Conservation (phyloP, 2,113 vertebrate genomes). For the Phrynosoma platyrhinos region DNA sequence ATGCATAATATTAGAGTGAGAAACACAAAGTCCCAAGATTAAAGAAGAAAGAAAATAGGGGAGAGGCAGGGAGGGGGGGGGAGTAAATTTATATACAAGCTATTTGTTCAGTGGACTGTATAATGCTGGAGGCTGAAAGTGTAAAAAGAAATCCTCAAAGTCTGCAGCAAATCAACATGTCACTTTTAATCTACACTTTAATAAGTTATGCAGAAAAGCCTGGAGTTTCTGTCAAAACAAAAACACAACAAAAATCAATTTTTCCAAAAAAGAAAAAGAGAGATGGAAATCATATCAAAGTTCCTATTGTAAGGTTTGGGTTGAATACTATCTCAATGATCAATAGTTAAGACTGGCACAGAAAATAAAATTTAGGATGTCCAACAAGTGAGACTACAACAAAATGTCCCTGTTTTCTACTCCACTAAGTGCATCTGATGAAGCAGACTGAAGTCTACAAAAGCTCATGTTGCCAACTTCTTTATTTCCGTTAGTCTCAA, state of each 20-base stretch:
- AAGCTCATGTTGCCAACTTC: too few species aligned
- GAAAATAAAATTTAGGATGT: not conserved
- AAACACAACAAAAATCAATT: slow-evolving; percentile 40
- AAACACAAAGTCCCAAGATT: slow-evolving; percentile 39
- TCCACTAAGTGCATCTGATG: too few species aligned
- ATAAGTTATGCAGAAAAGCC: slow-evolving; percentile 58
- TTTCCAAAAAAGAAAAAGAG: not conserved
- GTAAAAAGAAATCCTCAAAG: slow-evolving; percentile 53
- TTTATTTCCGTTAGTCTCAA: too few species aligned
- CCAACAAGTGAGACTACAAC: not conserved
- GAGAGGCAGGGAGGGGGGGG: too few species aligned
- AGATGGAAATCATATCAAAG: slow-evolving; percentile 36
- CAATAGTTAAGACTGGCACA: not conserved
- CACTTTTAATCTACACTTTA: slow-evolving; percentile 50
- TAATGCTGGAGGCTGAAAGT: slow-evolving; percentile 48
- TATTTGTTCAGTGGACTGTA: slow-evolving; percentile 31
- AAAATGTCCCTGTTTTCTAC: too few species aligned
- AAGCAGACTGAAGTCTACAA: too few species aligned
- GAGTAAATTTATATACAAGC: slow-evolving; percentile 21
- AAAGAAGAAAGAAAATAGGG: not conserved
- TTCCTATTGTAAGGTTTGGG: slow-evolving; percentile 8
- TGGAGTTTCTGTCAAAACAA: slow-evolving; percentile 51
- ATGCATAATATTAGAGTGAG: not conserved
- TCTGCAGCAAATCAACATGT: slow-evolving; percentile 46
- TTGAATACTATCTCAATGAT: slow-evolving; percentile 7